These are phyloP conservation scores for Agrypnia vestita DNA, from an alignment of 1,140 invertebrate genomes.

Conservation along the genomic window DNA sequence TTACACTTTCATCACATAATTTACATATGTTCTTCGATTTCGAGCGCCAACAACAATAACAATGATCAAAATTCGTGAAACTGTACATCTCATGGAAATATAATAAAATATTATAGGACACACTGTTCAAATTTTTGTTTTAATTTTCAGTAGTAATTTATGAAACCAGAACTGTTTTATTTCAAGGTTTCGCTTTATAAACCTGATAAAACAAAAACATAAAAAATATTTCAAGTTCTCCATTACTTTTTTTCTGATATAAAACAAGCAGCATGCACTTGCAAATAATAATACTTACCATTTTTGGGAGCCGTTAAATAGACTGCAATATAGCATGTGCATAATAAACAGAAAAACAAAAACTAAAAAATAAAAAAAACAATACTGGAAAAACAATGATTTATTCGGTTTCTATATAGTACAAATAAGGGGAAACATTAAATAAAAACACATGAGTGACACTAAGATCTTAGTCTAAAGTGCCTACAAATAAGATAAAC, in stretches of 20 bases:
- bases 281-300: conserved; percentile 13
- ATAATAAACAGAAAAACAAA: conserved; percentile 28
- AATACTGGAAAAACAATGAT: conserved; percentile 40
- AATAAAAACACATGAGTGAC: conserved; percentile 19
- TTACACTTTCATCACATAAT: too few species aligned
- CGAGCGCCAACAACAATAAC: too few species aligned
- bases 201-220: too few species aligned
- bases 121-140: too few species aligned
- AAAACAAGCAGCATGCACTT: conserved; percentile 16
- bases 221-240: too few species aligned
- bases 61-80: too few species aligned
- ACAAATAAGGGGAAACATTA: conserved; percentile 39
- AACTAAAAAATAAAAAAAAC: conserved; percentile 44
- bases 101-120: too few species aligned
- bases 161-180: too few species aligned
- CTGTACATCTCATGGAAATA: too few species aligned
- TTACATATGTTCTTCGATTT: too few species aligned
- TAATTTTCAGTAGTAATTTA: too few species aligned
- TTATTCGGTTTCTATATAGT: conserved; percentile 43
- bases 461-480: conserved; percentile 3
- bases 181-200: too few species aligned
- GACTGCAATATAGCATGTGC: conserved; percentile 23
- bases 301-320: background rate
- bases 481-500: conserved; percentile 38
- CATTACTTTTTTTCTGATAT: background rate